Base-by-base conservation (phyloP, 2,888 invertebrate genomes). In the Sympetrum striolatum region DNA sequence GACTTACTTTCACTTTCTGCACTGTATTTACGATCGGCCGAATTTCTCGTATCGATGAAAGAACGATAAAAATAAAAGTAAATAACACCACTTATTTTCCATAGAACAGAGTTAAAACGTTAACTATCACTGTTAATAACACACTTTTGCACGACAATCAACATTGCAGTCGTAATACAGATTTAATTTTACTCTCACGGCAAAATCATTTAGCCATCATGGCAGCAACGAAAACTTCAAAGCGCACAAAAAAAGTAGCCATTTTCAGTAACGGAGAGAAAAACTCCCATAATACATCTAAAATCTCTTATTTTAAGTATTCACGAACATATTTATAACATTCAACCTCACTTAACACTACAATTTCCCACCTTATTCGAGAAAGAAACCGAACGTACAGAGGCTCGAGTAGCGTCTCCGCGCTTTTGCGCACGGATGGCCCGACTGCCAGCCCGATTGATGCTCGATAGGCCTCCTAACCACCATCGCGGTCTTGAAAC, bases 221-320 rank as follows among this genome's bases (percentile, higher is more conserved):
- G 92, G 92, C 91, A 91, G 92, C 91, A 91, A 92, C 91, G 91
- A 92, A 91, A 92, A 91, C 91, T 91, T 91, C 91, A 92, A 91
- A 91, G 91, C 91, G 91, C 90, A 92, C 91, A 92, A 91, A 92
- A 91, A 92, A 92, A 91, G 92, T 91, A 91, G 92, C 92, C 92
- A 92, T 92, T 91, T 91, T 92, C 91, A 91, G 91, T 90, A 91
- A 90, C 91, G 90, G 90, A 91, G 91, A 91, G 91, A 90, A 91
- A 86, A 91, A 90, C 60, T 35, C 35, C 37, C 86, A 60, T 37
- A 37, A 58, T 60, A 86, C 58, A 60, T 22, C 37, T 37, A 86
- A 86, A 86, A 86, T 37, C 3, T 37, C 22, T 37, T 86, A 35
- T 60, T 37, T 35, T 37, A 64, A 64, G 86, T 86, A 64, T 86